A percentile compares a stretch with the other conserved stretches of the same genome.
These are phyloP conservation scores for Chlorospingus flavigularis DNA, from an alignment of 2,797 vertebrate genomes.

Conservation along the genomic window DNA sequence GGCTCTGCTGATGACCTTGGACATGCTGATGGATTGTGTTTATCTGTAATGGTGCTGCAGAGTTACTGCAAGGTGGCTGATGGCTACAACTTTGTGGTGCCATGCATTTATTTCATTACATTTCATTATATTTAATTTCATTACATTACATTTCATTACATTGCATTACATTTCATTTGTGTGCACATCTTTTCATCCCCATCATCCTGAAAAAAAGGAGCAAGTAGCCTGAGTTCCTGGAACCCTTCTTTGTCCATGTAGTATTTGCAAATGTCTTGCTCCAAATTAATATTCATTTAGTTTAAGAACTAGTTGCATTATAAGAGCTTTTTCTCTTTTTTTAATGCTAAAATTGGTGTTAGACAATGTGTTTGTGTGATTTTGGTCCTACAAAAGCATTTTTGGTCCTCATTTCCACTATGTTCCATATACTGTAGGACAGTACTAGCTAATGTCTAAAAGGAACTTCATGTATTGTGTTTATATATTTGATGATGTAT, in stretches of 20 bases:
- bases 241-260: background rate
- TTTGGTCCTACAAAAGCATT: background rate
- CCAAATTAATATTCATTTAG: background rate
- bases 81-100: background rate
- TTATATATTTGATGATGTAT: background rate
- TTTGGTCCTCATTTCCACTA: background rate
- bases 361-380: background rate
- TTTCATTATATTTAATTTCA: background rate
- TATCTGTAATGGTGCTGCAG: background rate
- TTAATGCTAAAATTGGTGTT: background rate
- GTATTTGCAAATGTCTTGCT: background rate
- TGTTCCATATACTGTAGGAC: background rate
- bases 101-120: background rate
- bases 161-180: background rate
- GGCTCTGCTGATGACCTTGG: background rate
- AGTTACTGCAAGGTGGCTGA: background rate
- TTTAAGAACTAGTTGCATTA: background rate
- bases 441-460: background rate
- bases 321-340: background rate
- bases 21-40: background rate
- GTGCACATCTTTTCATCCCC: background rate
- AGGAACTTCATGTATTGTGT: background rate
- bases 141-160: background rate
- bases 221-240: background rate
- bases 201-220: background rate